These are phyloP conservation scores for Apodemus sylvaticus DNA, from an alignment of 2,113 vertebrate genomes.

Conservation along the genomic window DNA sequence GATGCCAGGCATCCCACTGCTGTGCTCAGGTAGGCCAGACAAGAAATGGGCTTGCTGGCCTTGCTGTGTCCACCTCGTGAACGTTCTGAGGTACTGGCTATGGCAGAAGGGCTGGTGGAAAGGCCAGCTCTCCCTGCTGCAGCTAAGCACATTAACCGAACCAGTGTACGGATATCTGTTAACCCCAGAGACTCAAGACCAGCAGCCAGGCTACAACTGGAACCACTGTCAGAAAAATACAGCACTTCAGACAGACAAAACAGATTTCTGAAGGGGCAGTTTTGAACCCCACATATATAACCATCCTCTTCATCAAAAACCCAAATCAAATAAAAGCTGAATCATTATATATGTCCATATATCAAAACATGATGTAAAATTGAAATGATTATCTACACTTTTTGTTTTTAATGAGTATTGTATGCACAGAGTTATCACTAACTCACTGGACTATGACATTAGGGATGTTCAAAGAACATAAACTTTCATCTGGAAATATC, in stretches of 20 bases:
- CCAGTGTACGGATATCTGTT: constrained; percentile 97
- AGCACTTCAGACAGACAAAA: constrained; percentile 20
- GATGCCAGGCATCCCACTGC: constrained; percentile 98
- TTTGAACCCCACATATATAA: not conserved
- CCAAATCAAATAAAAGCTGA: constrained; percentile 30
- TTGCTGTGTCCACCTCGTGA: constrained; percentile 91
- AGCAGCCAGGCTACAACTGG: constrained; percentile 97
- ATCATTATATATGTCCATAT: not conserved
- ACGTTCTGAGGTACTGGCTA: constrained; percentile 86
- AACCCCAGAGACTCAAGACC: constrained; percentile 97
- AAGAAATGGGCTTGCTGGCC: constrained; percentile 96
- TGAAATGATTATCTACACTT: not conserved
- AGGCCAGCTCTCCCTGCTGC: constrained; percentile 96
- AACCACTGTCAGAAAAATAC: constrained; percentile 89
- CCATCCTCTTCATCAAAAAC: not conserved
- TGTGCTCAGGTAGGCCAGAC: constrained; percentile 97
- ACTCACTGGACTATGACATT: constrained; percentile 18
- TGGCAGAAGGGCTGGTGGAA: constrained; percentile 88
- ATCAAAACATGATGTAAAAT: not conserved
- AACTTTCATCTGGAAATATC: constrained; percentile 15
- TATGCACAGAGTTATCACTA: not conserved
- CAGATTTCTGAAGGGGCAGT: not conserved
- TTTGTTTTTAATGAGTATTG: constrained; percentile 7
- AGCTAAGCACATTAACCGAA: constrained; percentile 97
- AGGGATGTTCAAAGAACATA: constrained; percentile 32